Evolutionary conservation across 2,797 vertebrate genomes (phyloP), one percentile per base, ranked within the genome.

Genomic region (Sphenodon punctatus): DNA sequence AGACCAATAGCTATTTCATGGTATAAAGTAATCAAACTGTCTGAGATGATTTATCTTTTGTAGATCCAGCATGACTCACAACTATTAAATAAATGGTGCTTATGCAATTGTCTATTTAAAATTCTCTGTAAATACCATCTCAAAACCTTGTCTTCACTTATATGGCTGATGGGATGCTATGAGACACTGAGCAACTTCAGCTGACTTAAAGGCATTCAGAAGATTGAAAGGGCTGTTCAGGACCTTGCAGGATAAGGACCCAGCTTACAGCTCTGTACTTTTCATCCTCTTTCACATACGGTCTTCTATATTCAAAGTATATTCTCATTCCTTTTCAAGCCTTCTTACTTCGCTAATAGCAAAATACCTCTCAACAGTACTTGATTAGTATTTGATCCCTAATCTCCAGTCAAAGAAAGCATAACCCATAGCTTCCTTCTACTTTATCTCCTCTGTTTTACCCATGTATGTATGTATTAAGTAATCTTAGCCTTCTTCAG

Each of bases 11-110:
- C n/a, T 53, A 91, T 91, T 93, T 87, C 75, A 78, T 80, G 85
- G 91, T 85, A 68, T 73, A 81, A 91, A 77, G 67, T 79, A 92
- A 93, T 82, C 80, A 90, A 75, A 86, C 93, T 92, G 72, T 87
- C 88, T 93, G 93, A 93, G 80, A 41, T 88, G 88, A 92, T 91
- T 95, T 95, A 90, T 82, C 75, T 80, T 90, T 92, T 83, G 82
- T 56, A 81, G 89, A 86, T 82, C 86, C 76, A 78, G 75, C 80
- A 32, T 90, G 85, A 89, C 64, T 94, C 86, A 71, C 73, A 88
- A 86, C 85, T 85, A 93, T 94, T n/a, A n/a, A n/a, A n/a, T 91
- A 89, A 89, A 92, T 64, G 88, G 42, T 64, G 67, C 55, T 92
- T 84, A 83, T 89, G 53, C 36, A 89, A 78, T 90, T 75, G 78